Evolutionary conservation across 2,888 invertebrate species (phyloP).

Genomic region (Oscheius sp.): DNA sequence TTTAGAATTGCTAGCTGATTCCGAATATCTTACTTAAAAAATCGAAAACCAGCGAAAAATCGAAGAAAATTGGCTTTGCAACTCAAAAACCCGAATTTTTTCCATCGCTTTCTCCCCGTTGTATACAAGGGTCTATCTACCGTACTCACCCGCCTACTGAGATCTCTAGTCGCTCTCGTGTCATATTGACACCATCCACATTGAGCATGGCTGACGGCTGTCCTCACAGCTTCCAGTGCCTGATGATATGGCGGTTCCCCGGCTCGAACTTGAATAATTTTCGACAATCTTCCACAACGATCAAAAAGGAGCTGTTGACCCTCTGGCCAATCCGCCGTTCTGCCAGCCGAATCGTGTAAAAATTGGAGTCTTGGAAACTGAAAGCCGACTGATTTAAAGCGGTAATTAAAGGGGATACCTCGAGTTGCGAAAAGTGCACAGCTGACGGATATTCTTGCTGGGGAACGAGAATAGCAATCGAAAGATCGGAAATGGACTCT

Average conservation of each 20-base stretch:
- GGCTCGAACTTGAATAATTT: conserved; percentile 24
- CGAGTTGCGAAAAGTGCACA: conserved; percentile 36
- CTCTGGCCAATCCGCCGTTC: conserved; percentile 33
- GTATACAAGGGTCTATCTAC: neutral
- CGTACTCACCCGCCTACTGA: conserved; percentile 23
- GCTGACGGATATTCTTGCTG: conserved; percentile 44
- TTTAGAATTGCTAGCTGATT: too few relatives aligned
- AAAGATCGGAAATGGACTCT: conserved; percentile 31
- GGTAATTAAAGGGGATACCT: conserved; percentile 3
- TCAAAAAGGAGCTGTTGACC: conserved; percentile 47
- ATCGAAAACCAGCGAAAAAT: neutral
- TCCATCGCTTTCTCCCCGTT: neutral
- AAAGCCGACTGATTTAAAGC: too few relatives aligned
- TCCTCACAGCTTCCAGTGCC: conserved; percentile 28
- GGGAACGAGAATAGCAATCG: conserved; percentile 43
- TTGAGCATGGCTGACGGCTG: conserved; percentile 39
- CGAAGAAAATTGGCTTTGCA: neutral
- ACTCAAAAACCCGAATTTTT: neutral
- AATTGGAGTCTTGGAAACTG: conserved; percentile 50
- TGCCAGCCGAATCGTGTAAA: conserved; percentile 40
- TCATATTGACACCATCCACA: conserved; percentile 55
- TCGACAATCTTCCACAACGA: conserved; percentile 47
- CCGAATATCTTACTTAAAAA: too few relatives aligned
- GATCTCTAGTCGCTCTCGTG: conserved; percentile 26
- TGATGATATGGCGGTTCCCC: conserved; percentile 27